Base-by-base conservation (phyloP, 2,797 vertebrate species). In the Amniataba percoides region DNA sequence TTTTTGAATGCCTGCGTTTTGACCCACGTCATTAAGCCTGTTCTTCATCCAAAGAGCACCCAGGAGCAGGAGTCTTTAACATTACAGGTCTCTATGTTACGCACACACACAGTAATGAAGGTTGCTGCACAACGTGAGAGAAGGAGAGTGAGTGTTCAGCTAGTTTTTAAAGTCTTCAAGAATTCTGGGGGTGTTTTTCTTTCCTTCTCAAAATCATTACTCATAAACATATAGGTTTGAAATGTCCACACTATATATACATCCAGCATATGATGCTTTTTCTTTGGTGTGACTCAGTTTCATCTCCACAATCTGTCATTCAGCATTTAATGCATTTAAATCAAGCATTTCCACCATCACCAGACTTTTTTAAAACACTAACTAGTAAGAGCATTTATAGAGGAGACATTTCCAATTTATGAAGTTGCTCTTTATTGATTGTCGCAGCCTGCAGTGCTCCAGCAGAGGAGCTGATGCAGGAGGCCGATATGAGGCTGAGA, bases 271-370 rank as follows among this genome's bases (percentile, higher is more conserved):
- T 36, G 34, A 36, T 36, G 34, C 8, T 36, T 36, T 7, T 36
- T 36, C 34, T 36, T 36, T 77, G 64, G 67, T 72, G 76, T 56
- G 77, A 63, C 77, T 78, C 56, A 75, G 48, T 74, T 71, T 23
- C n/a, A 58, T 64, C 67, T 76, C 78, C 58, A 61, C 64, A 73
- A 58, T 76, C 77, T 83, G 65, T 81, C 81, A 80, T 81, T 93
- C 80, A 77, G 71, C 81, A 71, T 88, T 88, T 69, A 77, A 74
- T 90, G 74, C 80, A 89, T 90, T 89, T 83, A 92, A 89, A 85
- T 90, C 66, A 84, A 78, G 56, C 51, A 65, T 82, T 87, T 62
- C 57, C 12, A 57, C 43, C 71, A 25, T 59, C 59, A 34, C 68
- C 45, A 57, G 27, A n/a, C 72, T 71, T 64, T 81, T 84, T 65